phyloP scores from a whole-genome alignment of 2,113 vertebrate genomes.

The Paradisaea rubra region DNA sequence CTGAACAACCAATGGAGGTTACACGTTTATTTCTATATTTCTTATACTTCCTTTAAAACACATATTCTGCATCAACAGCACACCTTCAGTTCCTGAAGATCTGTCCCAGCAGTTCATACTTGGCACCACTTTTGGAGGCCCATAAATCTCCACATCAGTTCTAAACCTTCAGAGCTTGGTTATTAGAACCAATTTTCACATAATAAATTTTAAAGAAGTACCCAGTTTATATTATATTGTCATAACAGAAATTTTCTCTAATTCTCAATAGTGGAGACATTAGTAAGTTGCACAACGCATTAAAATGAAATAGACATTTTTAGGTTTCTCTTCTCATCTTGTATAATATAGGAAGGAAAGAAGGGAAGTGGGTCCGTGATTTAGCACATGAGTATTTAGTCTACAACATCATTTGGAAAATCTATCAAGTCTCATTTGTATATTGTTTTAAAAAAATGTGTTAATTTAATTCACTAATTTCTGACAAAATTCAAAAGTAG shows the following conservation, averaged over 20 bases:
- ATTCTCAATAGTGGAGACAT: not conserved
- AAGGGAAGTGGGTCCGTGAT: not conserved
- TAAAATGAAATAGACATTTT: not conserved
- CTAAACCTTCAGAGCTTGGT: not conserved
- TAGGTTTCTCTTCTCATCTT: not conserved
- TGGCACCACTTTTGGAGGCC: not conserved
- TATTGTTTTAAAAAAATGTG: not conserved
- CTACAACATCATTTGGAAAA: not conserved
- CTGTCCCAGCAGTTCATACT: not conserved
- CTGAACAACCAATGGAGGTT: not conserved
- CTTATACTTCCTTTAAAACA: not conserved
- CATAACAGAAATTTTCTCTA: not conserved
- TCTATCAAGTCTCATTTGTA: rapidly evolving
- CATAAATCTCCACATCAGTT: not conserved
- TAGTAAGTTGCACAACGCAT: not conserved
- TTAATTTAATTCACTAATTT: not conserved
- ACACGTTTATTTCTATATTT: not conserved
- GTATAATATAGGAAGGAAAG: not conserved
- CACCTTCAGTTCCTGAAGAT: not conserved
- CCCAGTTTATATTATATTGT: not conserved
- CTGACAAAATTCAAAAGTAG: not conserved
- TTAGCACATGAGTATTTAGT: not conserved
- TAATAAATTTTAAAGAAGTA: not conserved
- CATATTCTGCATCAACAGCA: not conserved
- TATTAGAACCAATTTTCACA: not conserved